Evolutionary conservation across 2,888 invertebrate genomes (phyloP).

Genomic region (Drosophila tripunctata): DNA sequence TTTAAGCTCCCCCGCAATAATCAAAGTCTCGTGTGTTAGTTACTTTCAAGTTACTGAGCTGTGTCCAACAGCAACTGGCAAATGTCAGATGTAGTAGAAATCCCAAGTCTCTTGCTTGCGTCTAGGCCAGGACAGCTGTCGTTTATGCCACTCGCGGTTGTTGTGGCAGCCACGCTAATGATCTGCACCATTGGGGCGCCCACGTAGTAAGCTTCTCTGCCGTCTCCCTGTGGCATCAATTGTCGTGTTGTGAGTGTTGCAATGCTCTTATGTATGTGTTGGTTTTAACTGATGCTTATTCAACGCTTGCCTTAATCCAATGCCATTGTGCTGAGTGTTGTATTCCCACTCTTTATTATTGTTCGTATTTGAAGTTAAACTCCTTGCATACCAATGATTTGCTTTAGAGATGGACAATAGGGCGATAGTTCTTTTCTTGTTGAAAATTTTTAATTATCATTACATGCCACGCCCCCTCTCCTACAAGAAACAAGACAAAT

Average conservation of each 20-base stretch:
- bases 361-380: constrained; percentile 3
- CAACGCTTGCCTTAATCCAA: constrained; percentile 12
- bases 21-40: constrained; percentile 3
- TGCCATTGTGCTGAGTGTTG: constrained; percentile 21
- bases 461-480: no score
- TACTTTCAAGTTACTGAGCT: constrained; percentile 20
- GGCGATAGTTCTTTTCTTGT: constrained; percentile 1
- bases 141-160: constrained; percentile 28
- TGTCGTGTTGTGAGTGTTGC: constrained; percentile 13
- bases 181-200: constrained; percentile 72
- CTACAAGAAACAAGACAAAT: no score
- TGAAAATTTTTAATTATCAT: background rate
- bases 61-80: constrained; percentile 1
- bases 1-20: background rate
- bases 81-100: constrained; percentile 38
- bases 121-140: constrained; percentile 30
- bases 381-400: constrained; percentile 30
- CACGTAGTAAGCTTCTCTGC: constrained; percentile 47
- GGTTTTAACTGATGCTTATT: constrained; percentile 14
- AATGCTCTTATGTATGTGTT: constrained; percentile 44
- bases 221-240: constrained; percentile 29
- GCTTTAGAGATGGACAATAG: constrained; percentile 8
- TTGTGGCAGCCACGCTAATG: constrained; percentile 64
- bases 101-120: constrained; percentile 32
- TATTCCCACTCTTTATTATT: constrained; percentile 5